Conservation (phyloP, 2,113 vertebrate species). For the Dicerorhinus sumatrensis region DNA sequence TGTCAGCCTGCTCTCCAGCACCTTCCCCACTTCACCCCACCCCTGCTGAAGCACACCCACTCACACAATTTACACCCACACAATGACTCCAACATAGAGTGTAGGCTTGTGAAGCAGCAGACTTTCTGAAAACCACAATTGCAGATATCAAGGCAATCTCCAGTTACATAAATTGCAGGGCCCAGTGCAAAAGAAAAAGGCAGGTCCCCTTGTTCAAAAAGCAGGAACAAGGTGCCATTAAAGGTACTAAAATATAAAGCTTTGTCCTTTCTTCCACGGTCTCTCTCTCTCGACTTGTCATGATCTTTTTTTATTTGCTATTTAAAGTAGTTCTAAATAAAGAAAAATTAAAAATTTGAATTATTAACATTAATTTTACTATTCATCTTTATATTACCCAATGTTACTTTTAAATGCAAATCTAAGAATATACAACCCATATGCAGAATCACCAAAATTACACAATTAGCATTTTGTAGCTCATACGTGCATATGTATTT, state of each 20-base stretch:
- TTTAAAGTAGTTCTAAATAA: conserved; percentile 11
- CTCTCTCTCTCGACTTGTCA: neutral
- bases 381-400: conserved; percentile 22
- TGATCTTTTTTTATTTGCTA: neutral
- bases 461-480: neutral
- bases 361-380: neutral
- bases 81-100: conserved; percentile 86
- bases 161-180: conserved; percentile 58
- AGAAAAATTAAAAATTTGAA: conserved; percentile 17
- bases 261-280: conserved; percentile 10
- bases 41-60: conserved; percentile 54
- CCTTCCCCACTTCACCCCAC: conserved; percentile 70
- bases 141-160: conserved; percentile 86
- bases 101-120: conserved; percentile 86
- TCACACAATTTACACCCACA: conserved; percentile 84
- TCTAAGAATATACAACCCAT: neutral
- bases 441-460: neutral
- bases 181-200: conserved; percentile 37
- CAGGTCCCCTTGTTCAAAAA: conserved; percentile 20
- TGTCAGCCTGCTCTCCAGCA: conserved; percentile 81
- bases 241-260: neutral
- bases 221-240: neutral
- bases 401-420: conserved; percentile 53
- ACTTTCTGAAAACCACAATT: conserved; percentile 86
- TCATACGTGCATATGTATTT: neutral